Evolutionary conservation across 2,888 invertebrate genomes (phyloP), one percentile per base, ranked within the genome.

Genomic region (Plemyria rubiginata): DNA sequence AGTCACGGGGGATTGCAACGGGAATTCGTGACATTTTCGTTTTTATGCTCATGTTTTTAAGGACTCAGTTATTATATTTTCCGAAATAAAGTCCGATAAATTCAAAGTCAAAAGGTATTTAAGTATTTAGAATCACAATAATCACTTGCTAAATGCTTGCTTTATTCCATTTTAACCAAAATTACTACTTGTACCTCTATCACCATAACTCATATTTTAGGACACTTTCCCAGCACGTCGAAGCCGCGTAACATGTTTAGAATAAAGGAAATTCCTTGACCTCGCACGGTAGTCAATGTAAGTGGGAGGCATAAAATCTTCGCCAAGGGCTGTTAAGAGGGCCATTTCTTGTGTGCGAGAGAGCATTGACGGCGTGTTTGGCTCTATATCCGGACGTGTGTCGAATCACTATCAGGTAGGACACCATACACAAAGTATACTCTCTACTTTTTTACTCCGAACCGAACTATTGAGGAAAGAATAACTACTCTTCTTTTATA

Each of bases 291-390:
- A 86, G 84, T 85, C 85, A 86, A 82, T 85, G 83, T 87, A 87
- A 86, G 86, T 85, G 84, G 83, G 72, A 73, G 81, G 73, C 83
- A 84, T 88, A 86, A 89, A 89, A 87, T 87, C 83, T 81, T 80
- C 82, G 76, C 80, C 81, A 83, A 80, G 78, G 78, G 81, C 81
- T 79, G 80, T 88, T 87, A 87, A 87, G 85, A 79, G 80, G 82
- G 85, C 84, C 85, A 86, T 89, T 88, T 85, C 87, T 84, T 86
- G 86, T 87, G 82, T 84, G 81, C 79, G 79, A 80, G 75, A 78
- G 79, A 84, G 78, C 79, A 80, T 82, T 76, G 79, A 67, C 74
- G 76, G 78, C 72, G 66, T 80, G 74, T 80, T 83, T 78, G 75
- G 75, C 79, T 79, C 78, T 81, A 82, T 81, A 78, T 76, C 62